Conservation (phyloP, 2,888 invertebrate genomes). For the Acleris cristana region DNA sequence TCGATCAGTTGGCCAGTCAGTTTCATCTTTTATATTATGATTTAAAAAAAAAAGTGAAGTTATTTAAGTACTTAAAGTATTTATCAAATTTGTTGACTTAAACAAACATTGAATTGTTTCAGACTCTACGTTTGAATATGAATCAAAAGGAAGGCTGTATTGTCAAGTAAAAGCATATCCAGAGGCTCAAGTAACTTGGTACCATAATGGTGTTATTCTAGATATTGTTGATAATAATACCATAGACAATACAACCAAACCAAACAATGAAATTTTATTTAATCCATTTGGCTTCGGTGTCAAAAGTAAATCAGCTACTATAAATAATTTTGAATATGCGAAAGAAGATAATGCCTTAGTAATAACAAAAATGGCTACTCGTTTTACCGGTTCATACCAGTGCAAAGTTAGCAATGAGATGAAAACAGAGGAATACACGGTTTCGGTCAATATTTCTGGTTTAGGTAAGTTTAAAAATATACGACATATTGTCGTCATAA, state of each 20-base stretch:
- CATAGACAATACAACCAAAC: constrained; percentile 24
- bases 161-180: constrained; percentile 70
- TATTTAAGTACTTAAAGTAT: too few species aligned
- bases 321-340: constrained; percentile 12
- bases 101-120: constrained; percentile 35
- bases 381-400: constrained; percentile 60
- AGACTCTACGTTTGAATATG: constrained; percentile 66
- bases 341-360: constrained; percentile 52
- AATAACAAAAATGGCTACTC: constrained; percentile 62
- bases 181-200: constrained; percentile 63
- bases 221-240: constrained; percentile 46
- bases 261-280: background rate
- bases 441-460: constrained; percentile 59
- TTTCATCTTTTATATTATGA: too few species aligned
- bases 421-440: constrained; percentile 47
- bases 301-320: background rate
- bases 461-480: constrained; percentile 56
- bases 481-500: background rate
- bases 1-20: too few species aligned
- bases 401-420: constrained; percentile 59
- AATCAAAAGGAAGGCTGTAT: constrained; percentile 54
- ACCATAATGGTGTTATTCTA: constrained; percentile 57
- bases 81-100: too few species aligned
- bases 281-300: too few species aligned
- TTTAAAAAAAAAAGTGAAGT: too few species aligned